Base-by-base conservation (phyloP, 2,888 invertebrate genomes). In the Pollenia labialis region DNA sequence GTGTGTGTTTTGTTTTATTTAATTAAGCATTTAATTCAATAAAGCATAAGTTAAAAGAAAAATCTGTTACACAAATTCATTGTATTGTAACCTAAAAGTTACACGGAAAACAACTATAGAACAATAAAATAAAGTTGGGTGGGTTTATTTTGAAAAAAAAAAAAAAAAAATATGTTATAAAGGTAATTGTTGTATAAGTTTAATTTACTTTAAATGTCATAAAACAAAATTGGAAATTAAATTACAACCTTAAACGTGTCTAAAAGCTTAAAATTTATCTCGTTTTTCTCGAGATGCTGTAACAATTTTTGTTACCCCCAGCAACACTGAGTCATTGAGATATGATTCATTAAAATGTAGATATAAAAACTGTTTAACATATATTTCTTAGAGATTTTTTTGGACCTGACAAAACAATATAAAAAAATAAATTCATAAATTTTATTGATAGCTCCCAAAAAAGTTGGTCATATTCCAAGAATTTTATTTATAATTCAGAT, bases 1-100 rank as follows among this genome's bases (percentile, higher is more conserved):
- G 66, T 56, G 66, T 42, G 71, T 48, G 64, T 23, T 81, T 81
- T 74, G 48, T 18, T 81, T 83, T 71, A 83, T 83, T 77, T 71
- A 62, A 83, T 83, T 82, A 83, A 77, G 56, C 42, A 23, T 58
- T 77, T 60, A 48, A 64, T 76, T 69, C 14, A 77, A 71, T 77
- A 66, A 66, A 18, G 9, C 4, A 80, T 18, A 74, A 74, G 56
- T 42, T 56, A 64, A 12, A 54, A 64, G 64, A 69, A 56, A 14
- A 46, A 44, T 6, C 1, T 14, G 14, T 10, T 48, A 23, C 48
- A 54, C 40, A 11, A 4, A 32, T 71, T 60, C 42, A n/a, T 60
- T 71, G 18, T 58, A 60, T 50, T 58, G 52, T 69, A 68, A 18
- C 16, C 52, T 62, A 52, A 69, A 60, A n/a, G n/a, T 42, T 69